phyloP scores from a whole-genome alignment of 2,888 invertebrate species.

The Eubasilissa splendida region DNA sequence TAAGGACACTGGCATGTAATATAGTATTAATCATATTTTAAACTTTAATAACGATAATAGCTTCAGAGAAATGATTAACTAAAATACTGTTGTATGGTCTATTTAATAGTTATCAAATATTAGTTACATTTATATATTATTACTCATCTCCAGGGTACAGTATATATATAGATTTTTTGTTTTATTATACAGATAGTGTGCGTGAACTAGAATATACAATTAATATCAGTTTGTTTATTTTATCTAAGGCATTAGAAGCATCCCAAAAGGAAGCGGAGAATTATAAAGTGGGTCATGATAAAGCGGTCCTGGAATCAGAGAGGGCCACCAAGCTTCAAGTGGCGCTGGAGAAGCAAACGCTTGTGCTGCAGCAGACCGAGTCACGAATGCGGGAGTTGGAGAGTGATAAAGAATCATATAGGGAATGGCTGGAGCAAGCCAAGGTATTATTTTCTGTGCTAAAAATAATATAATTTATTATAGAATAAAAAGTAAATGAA shows the following conservation, averaged over 20 bases:
- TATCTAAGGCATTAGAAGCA: constrained; percentile 68
- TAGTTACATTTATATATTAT: background rate
- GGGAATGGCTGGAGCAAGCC: constrained; percentile 71
- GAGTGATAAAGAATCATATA: constrained; percentile 69
- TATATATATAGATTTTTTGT: background rate
- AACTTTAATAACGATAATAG: too few relatives aligned
- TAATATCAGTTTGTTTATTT: background rate
- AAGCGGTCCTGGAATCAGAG: constrained; percentile 66
- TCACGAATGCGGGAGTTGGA: constrained; percentile 68
- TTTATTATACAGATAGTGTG: background rate
- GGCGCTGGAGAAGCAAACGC: constrained; percentile 68
- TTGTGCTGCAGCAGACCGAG: constrained; percentile 67
- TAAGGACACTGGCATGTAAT: too few relatives aligned
- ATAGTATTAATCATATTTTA: too few relatives aligned
- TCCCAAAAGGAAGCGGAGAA: constrained; percentile 74
- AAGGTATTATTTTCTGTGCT: constrained; percentile 63
- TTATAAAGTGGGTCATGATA: constrained; percentile 65
- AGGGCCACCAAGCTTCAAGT: constrained; percentile 65
- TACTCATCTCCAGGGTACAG: background rate
- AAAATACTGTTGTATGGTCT: too few relatives aligned
- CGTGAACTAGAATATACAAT: background rate
- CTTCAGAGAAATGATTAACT: too few relatives aligned
- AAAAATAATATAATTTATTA: too few relatives aligned
- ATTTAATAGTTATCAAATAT: background rate
- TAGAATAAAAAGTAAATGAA: too few relatives aligned